Evolutionary conservation across 1,140 invertebrate genomes (phyloP).

Genomic region (Drosophila teissieri): DNA sequence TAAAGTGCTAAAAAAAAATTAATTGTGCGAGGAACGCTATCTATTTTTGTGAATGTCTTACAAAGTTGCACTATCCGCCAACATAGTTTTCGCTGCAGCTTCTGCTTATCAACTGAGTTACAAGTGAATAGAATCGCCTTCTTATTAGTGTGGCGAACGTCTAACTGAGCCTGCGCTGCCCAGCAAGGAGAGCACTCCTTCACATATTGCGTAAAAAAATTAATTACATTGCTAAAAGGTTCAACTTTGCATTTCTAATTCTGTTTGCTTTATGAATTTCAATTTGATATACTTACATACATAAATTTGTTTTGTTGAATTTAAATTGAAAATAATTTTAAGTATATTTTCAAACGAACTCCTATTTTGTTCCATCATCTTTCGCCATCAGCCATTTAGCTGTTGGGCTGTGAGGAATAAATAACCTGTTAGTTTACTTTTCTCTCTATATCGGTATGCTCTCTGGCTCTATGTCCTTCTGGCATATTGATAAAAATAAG

Average conservation of each 20-base stretch:
- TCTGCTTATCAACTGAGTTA: slow-evolving; percentile 12
- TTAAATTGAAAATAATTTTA: background rate
- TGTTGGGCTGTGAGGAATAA: too few relatives aligned
- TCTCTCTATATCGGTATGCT: too few relatives aligned
- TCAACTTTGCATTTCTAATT: slow-evolving; percentile 28
- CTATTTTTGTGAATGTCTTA: background rate
- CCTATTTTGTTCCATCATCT: too few relatives aligned
- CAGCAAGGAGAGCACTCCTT: background rate
- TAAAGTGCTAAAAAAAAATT: slow-evolving; percentile 17
- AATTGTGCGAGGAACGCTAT: background rate
- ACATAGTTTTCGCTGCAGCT: background rate
- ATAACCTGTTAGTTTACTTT: too few relatives aligned
- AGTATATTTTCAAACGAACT: too few relatives aligned
- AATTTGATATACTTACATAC: background rate
- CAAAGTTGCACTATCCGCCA: slow-evolving; percentile 4
- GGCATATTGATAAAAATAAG: too few relatives aligned
- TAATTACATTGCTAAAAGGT: background rate
- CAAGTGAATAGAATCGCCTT: slow-evolving; percentile 1
- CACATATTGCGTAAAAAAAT: slow-evolving; percentile 1
- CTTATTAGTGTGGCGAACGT: slow-evolving; percentile 50
- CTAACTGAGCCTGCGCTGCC: slow-evolving; percentile 44
- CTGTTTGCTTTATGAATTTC: slow-evolving; percentile 25
- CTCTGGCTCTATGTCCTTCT: too few relatives aligned
- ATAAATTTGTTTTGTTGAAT: slow-evolving; percentile 14
- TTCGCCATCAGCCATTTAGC: too few relatives aligned